Base-by-base conservation (phyloP, 2,797 vertebrate genomes). In the Prunella strophiata region DNA sequence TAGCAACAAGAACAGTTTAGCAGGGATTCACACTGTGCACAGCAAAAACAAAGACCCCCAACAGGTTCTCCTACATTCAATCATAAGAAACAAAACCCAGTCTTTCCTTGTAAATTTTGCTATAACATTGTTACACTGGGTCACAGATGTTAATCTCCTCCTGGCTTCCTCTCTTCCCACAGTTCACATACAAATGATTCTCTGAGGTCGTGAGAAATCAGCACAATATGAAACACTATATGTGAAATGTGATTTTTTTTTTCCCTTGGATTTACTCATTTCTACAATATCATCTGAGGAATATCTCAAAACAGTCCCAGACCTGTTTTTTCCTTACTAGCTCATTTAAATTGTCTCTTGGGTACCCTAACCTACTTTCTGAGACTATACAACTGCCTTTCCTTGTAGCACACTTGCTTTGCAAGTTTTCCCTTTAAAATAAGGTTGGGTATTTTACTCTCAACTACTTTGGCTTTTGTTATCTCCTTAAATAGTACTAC, bases 301-400 rank as follows among this genome's bases (percentile, higher is more conserved):
- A 79, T 47, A 16, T 66, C 70, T 89, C 72, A 52, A 74, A 91
- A 54, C 66, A 88, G 81, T 66, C 72, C 68, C 52, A 73, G 79
- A 84, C 74, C 81, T 82, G 29, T 27, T 95, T 95, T 95, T 91
- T 89, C 36, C 67, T 84, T 92, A 52, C 88, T 66, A 88, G 58
- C 62, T 88, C 67, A 62, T 93, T 97, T 78, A 89, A 93, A 82
- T 77, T 40, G 54, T 93, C 92, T 89, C 93, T 94, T 84, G 72
- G 81, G 95, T 79, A 84, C 67, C 66, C 91, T 91, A 94, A 95
- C 91, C 95, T 93, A 93, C 81, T 96, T 96, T 95, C 65, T 74
- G 79, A 95, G 67, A 77, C 77, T 65, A 9, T 63, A 79, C 34
- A 70, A 85, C 63, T 80, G 79, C 74, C 54, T 83, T 85, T 74